Percentiles rank a stretch among this genome's conserved stretches.
These are phyloP conservation scores for Parelbella ahira DNA, from an alignment of 2,888 invertebrate genomes.

Conservation along the genomic window DNA sequence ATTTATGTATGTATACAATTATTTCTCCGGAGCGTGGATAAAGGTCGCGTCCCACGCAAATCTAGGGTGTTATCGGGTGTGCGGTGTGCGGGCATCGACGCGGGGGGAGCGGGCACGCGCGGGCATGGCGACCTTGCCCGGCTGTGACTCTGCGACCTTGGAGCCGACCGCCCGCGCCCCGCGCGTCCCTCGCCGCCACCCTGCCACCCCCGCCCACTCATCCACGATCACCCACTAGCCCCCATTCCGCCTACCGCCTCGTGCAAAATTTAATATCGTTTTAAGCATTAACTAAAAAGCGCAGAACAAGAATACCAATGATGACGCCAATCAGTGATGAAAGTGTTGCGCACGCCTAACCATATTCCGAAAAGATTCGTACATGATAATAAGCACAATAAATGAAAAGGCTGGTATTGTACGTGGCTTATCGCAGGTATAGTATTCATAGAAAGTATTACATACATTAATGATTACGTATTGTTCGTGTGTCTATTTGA, in stretches of 20 bases:
- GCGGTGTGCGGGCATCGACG: conserved; percentile 46
- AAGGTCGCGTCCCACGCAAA: conserved; percentile 79
- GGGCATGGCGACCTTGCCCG: conserved; percentile 79
- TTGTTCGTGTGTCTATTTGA: too few relatives aligned
- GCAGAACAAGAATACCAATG: conserved; percentile 44
- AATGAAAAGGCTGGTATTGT: too few relatives aligned
- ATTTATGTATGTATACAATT: conserved; percentile 64
- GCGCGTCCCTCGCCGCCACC: conserved; percentile 33
- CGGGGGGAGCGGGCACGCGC: conserved; percentile 63
- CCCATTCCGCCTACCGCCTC: conserved; percentile 53
- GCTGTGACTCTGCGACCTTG: conserved; percentile 80
- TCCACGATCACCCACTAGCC: conserved; percentile 46
- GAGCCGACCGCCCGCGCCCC: conserved; percentile 53
- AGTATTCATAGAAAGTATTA: too few relatives aligned
- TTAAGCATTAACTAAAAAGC: conserved; percentile 43
- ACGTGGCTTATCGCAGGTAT: too few relatives aligned
- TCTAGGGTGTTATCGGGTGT: conserved; percentile 66
- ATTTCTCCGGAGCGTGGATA: conserved; percentile 73
- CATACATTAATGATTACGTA: too few relatives aligned
- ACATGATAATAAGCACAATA: too few relatives aligned
- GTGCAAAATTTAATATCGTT: conserved; percentile 70
- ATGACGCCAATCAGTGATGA: conserved; percentile 31
- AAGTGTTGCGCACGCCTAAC: too few relatives aligned
- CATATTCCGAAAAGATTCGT: too few relatives aligned
- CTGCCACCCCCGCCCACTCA: conserved; percentile 40